These are phyloP conservation scores for Pogona vitticeps DNA, from an alignment of 2,113 vertebrate species.

Conservation along the genomic window DNA sequence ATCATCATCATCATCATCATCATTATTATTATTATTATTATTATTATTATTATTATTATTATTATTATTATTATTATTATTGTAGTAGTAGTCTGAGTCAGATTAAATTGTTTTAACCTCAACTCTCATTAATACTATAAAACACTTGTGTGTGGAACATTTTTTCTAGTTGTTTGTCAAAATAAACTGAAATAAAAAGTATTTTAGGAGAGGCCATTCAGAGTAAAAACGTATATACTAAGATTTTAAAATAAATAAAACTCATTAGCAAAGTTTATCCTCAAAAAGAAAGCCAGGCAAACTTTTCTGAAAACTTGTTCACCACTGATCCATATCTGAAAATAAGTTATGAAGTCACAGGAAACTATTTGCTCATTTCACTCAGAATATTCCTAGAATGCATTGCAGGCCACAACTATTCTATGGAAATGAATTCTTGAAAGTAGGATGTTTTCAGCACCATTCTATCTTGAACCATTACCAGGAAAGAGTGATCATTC, in stretches of 20 bases:
- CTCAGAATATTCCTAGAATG: too few relatives aligned
- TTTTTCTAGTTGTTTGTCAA: constrained; percentile 57
- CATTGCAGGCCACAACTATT: not conserved
- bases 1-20: too few relatives aligned
- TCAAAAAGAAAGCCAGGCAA: not conserved
- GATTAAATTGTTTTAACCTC: constrained; percentile 60
- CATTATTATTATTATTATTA: too few relatives aligned
- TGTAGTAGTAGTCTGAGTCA: too few relatives aligned
- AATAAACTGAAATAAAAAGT: constrained; percentile 28
- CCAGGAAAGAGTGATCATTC: constrained; percentile 64
- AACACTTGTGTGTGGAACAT: constrained; percentile 52
- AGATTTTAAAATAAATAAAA: not conserved
- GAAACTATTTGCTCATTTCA: not conserved
- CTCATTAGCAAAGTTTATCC: too few relatives aligned
- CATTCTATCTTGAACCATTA: not conserved
- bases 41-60: too few relatives aligned
- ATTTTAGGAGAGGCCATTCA: not conserved
- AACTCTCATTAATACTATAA: constrained; percentile 53
- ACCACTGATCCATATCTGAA: not conserved
- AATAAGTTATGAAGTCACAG: not conserved
- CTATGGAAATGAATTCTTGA: not conserved
- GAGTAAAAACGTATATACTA: constrained; percentile 49
- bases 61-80: too few relatives aligned
- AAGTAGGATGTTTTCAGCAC: not conserved
- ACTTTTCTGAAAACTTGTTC: not conserved